These are phyloP conservation scores for Cyrtorhinus lividipennis DNA, from an alignment of 1,140 invertebrate species.

Conservation along the genomic window DNA sequence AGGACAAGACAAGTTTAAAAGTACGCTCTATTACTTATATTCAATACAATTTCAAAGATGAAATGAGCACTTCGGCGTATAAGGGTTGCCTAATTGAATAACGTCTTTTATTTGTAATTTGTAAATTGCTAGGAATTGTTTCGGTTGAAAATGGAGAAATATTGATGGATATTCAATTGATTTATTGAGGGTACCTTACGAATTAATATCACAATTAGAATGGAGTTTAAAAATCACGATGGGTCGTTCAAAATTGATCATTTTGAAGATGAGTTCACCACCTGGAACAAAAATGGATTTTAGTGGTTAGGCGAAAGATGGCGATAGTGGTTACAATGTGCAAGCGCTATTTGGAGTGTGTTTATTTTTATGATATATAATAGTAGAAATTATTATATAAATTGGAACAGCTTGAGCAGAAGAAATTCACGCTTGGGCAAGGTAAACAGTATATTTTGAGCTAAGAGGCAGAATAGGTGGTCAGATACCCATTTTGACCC, in stretches of 20 bases:
- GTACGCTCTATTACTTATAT: neutral
- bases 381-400: neutral
- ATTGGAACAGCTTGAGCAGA: neutral
- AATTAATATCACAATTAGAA: slow-evolving; percentile 13
- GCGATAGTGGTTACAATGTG: too few relatives aligned
- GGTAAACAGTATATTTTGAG: neutral
- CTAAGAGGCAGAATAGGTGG: neutral
- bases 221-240: neutral
- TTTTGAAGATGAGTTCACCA: neutral
- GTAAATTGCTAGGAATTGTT: neutral
- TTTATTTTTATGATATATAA: neutral
- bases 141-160: neutral
- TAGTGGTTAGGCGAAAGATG: too few relatives aligned
- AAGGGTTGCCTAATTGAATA: neutral
- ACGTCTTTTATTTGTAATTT: neutral
- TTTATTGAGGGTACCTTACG: neutral
- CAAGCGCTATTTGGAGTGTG: neutral
- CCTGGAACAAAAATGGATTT: neutral
- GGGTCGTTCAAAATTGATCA: neutral
- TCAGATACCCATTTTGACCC: too few relatives aligned
- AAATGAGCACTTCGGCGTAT: neutral
- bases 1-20: too few relatives aligned
- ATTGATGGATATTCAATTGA: neutral
- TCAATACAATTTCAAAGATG: neutral
- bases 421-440: neutral